These are phyloP conservation scores for Thereva unica DNA, from an alignment of 2,888 invertebrate species.

Conservation along the genomic window DNA sequence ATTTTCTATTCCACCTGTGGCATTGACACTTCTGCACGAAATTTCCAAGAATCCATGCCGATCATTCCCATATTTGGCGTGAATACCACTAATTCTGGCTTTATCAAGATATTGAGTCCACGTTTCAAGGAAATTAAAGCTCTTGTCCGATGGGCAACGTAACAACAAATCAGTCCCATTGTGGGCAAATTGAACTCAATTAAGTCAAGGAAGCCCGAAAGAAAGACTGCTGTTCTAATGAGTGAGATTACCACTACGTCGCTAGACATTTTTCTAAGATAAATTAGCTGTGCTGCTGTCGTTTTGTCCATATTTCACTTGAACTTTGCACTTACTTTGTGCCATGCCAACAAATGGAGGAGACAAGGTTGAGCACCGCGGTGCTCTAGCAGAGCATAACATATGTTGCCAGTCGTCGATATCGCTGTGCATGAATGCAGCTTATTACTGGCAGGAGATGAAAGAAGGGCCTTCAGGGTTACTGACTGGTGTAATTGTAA, in stretches of 20 bases:
- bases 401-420: background rate
- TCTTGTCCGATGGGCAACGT: too few relatives aligned
- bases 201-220: slow-evolving; percentile 7
- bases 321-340: slow-evolving; percentile 21
- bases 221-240: background rate
- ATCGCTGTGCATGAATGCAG: background rate
- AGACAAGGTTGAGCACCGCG: background rate
- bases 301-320: background rate
- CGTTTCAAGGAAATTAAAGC: too few relatives aligned
- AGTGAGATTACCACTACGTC: background rate
- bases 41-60: too few relatives aligned
- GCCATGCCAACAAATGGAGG: background rate
- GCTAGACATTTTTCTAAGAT: background rate
- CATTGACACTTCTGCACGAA: too few relatives aligned
- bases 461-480: slow-evolving; percentile 15
- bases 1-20: too few relatives aligned
- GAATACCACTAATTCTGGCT: too few relatives aligned
- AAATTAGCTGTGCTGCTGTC: slow-evolving; percentile 1
- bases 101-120: too few relatives aligned
- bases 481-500: slow-evolving; percentile 23
- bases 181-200: slow-evolving; percentile 21
- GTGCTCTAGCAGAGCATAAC: background rate
- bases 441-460: background rate
- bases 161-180: background rate
- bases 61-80: too few relatives aligned